Evolutionary conservation across 2,113 vertebrate species (phyloP), one percentile per base, ranked within the genome.

Genomic region (Morone saxatilis): DNA sequence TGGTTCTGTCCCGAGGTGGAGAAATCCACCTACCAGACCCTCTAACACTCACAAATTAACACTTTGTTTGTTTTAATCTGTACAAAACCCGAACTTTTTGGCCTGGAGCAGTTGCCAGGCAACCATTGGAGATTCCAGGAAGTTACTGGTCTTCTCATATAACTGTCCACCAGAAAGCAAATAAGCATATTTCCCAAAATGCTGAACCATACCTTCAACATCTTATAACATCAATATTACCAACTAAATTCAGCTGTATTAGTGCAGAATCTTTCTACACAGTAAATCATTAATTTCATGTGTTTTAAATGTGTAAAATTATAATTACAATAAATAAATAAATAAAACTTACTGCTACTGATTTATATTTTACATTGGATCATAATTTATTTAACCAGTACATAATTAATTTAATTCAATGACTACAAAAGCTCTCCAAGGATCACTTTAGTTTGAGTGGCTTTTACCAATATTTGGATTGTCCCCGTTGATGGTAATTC

Each of bases 401-500:
- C 16, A 19, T 53, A 51, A 38, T 73, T 54, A 0, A 41, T 45
- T 71, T n/a, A 8, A 36, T 65, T 70, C 4, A 22, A 1, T 38
- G 9, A 41, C 40, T 56, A n/a, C 47, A 31, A 17, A 60, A 41
- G 38, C 38, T n/a, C 14, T 71, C 10, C 1, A 36, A 62, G 7
- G 36, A 53, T 17, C 5, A 14, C 59, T 78, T 43, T 25, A 20
- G 7, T 36, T 25, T 51, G 17, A 45, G 3, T 68, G 16, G 20
- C 25, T 38, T 67, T 38, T 31, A 12, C 11, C 41, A 20, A 67
- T 60, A 54, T 60, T 48, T 83, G 36, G 50, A 61, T 40, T 80
- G 51, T 67, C 36, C 50, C 14, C 17, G 8, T 16, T 1, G 12
- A 11, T 38, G 48, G 60, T 54, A 31, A 76, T 72, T 78, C 78